Base-by-base conservation (phyloP, 2,797 vertebrate species). In the Bradypus variegatus region DNA sequence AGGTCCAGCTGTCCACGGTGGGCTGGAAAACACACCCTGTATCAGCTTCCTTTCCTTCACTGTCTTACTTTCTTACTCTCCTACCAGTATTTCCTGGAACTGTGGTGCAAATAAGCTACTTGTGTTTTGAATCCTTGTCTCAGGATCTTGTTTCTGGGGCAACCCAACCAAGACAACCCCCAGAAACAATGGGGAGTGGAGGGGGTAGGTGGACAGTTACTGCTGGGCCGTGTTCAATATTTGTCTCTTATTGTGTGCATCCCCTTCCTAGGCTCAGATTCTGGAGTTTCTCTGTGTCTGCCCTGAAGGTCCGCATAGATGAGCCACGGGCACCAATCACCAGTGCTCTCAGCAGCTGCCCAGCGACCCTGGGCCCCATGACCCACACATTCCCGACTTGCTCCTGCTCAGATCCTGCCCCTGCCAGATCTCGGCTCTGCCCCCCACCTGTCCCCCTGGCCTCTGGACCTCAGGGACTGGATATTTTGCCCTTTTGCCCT, bases 81-180 rank as follows among this genome's bases (percentile, higher is more conserved):
- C 62, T 60, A 45, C 86, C 58, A 72, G 19, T 29, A 79, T 72
- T 72, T 83, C 50, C 36, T 62, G 75, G 62, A 81, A 80, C 12
- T 64, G 29, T 45, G 60, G 80, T 72, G 48, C 12, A 84, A 65
- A 75, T 55, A 86, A 88, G 86, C 65, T 33, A 72, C 77, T 75
- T 73, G 50, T n/a, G 16, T 11, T 11, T 85, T 62, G 69, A 72
- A 76, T 45, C 60, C 69, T 89, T 78, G 18, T 60, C 83, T 72
- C 60, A 65, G 70, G 33, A 60, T 82, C 48, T 45, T 92, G 45
- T 82, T 79, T 88, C 80, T 76, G 36, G 23, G 78, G 48, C 29
- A 15, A 41, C 55, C 4, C 69, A 92, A 36, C 18, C 25, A 58
- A 82, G 36, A 64, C 33, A 65, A 36, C 36, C 11, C 11, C 0